Evolutionary conservation across 2,888 invertebrate species (phyloP), one percentile per base, ranked within the genome.

Genomic region (Idaea dimidiata): DNA sequence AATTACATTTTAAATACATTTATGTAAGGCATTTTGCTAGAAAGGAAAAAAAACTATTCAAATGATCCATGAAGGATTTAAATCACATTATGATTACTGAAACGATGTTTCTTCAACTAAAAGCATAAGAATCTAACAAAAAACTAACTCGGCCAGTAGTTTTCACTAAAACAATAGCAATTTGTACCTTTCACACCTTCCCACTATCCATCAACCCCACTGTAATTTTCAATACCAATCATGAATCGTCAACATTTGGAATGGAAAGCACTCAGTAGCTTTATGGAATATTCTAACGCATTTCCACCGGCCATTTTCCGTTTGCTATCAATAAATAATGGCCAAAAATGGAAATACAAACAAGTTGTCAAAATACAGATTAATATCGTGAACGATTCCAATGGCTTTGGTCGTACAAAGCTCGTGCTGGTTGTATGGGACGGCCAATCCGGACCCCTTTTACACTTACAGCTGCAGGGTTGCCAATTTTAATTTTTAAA

Each of bases 351-450:
- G 64, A 62, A 67, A 69, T 69, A 70, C 69, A 70, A 70, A 70
- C 67, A 70, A 67, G 67, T 67, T 70, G 69, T 70, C 67, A 67
- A 67, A 70, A 64, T 65, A 65, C 61, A 66, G 69, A 70, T 70
- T 70, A 70, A 70, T 69, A 69, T 66, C 67, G 66, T 60, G 64
- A 65, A 60, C 67, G 69, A 67, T 67, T 66, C 62, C 61, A 60
- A 65, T 62, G 64, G 67, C 64, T 62, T 59, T 62, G 54, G 54
- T 54, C 17, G 66, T 66, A 69, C 69, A 70, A 67, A 66, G 67
- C 69, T 17, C 18, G 24, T 1, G 24, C 24, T 17, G 56, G 17
- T 64, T 66, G 64, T 64, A 62, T 61, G 62, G 63, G 66, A 64
- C 63, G 67, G 69, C 66, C 69, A 65, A 67, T 69, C 64, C 64